These are phyloP conservation scores for Lampris incognitus DNA, from an alignment of 2,113 vertebrate species.

Conservation along the genomic window DNA sequence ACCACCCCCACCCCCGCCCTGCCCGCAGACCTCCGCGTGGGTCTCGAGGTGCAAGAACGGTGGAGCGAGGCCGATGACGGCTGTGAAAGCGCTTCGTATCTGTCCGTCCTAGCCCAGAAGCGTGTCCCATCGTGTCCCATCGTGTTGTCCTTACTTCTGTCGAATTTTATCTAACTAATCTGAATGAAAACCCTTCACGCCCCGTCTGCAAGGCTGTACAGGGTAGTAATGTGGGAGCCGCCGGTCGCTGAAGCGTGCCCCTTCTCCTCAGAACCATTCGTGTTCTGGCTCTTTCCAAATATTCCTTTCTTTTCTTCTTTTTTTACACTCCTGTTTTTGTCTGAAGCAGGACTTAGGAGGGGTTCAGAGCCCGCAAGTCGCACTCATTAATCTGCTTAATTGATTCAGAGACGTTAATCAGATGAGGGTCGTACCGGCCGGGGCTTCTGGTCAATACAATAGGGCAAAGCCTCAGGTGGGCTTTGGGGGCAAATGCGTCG, in stretches of 20 bases:
- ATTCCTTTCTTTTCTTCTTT: slow-evolving; percentile 1
- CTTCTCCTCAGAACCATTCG: background rate
- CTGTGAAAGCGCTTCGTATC: background rate
- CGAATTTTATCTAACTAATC: background rate
- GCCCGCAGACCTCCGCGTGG: no score
- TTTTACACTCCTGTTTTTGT: slow-evolving; percentile 12
- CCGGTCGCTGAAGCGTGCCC: background rate
- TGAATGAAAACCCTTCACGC: background rate
- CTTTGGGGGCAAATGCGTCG: background rate
- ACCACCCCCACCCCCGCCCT: no score
- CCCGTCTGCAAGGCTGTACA: no score
- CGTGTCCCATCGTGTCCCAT: slow-evolving; percentile 1
- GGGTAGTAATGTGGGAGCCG: no score
- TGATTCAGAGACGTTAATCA: slow-evolving; percentile 78
- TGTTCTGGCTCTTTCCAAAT: background rate
- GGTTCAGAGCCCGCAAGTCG: slow-evolving; percentile 52
- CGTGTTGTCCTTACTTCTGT: background rate
- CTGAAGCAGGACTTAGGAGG: slow-evolving; percentile 48
- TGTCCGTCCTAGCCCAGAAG: background rate
- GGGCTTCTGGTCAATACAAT: slow-evolving; percentile 38
- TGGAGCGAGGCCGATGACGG: background rate
- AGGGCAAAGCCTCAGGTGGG: slow-evolving; percentile 24
- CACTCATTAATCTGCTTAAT: slow-evolving; percentile 79
- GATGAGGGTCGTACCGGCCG: slow-evolving; percentile 62
- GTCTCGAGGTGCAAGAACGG: no score